Evolutionary conservation across 2,888 invertebrate species (phyloP).

Genomic region (Ormyrus labotus): DNA sequence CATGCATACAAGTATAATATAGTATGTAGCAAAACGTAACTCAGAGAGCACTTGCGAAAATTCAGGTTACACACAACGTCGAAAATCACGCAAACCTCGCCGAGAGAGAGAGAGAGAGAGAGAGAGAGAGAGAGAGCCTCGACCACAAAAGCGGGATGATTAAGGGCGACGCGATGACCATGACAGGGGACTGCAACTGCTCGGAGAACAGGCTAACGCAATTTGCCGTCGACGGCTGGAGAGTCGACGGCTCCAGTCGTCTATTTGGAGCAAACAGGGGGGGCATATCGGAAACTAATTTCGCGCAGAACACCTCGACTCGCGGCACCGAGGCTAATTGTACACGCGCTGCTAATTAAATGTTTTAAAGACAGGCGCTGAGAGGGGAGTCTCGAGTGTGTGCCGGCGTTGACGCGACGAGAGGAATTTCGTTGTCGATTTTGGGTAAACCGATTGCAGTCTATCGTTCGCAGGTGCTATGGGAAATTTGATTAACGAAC

Average conservation of each 20-base stretch:
- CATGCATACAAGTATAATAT: not conserved
- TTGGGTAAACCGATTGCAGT: not conserved
- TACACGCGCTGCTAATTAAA: not conserved
- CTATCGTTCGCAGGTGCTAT: not conserved
- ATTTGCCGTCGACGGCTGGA: not conserved
- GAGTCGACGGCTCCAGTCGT: too few relatives aligned
- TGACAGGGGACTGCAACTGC: not conserved
- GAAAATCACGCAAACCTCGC: not conserved
- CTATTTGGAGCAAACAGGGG: constrained; percentile 1
- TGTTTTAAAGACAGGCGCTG: not conserved
- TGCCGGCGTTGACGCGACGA: not conserved
- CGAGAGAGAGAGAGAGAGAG: not conserved
- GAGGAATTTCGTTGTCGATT: not conserved
- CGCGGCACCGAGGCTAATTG: not conserved
- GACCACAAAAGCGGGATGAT: not conserved
- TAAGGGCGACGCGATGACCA: not conserved
- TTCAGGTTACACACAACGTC: not conserved
- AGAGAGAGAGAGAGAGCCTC: not conserved
- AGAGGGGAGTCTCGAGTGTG: not conserved
- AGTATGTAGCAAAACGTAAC: not conserved
- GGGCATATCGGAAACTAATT: constrained; percentile 5
- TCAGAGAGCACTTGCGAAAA: not conserved
- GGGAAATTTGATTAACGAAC: too few relatives aligned
- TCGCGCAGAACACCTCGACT: not conserved
- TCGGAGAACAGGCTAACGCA: not conserved